Conservation (phyloP, 2,113 vertebrate species). For the Upupa epops region DNA sequence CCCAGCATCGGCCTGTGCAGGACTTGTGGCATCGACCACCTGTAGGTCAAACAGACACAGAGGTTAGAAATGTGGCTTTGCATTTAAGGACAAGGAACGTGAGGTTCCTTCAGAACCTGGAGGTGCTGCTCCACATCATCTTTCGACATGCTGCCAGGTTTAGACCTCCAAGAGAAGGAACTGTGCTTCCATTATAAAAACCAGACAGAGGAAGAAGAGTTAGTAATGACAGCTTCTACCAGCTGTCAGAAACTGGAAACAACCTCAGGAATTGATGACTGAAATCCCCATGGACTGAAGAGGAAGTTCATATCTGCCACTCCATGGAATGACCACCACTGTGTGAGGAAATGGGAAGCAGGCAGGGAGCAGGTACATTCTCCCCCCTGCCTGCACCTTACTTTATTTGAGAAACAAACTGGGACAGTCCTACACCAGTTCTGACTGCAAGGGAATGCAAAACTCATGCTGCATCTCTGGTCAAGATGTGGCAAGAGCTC, state of each 20-base stretch:
- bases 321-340: background rate
- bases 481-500: accelerated
- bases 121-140: background rate
- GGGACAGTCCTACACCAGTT: accelerated
- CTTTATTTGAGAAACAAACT: background rate
- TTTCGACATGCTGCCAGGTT: background rate
- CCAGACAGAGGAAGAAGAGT: background rate
- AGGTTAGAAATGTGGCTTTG: background rate
- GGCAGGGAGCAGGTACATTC: background rate
- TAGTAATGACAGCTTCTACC: background rate
- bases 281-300: background rate
- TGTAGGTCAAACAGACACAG: slow-evolving; percentile 56
- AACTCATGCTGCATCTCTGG: background rate
- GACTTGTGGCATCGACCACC: slow-evolving; percentile 92
- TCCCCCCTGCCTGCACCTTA: background rate
- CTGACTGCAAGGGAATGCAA: accelerated
- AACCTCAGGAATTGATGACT: background rate
- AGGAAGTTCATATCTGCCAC: background rate
- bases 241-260: background rate
- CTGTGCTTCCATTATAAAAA: background rate
- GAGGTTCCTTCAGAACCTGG: background rate
- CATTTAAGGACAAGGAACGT: too few relatives aligned
- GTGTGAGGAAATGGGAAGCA: background rate
- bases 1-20: slow-evolving; percentile 95
- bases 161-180: background rate